These are phyloP conservation scores for Nephrocerus scutellatus DNA, from an alignment of 2,888 invertebrate species.

Conservation along the genomic window DNA sequence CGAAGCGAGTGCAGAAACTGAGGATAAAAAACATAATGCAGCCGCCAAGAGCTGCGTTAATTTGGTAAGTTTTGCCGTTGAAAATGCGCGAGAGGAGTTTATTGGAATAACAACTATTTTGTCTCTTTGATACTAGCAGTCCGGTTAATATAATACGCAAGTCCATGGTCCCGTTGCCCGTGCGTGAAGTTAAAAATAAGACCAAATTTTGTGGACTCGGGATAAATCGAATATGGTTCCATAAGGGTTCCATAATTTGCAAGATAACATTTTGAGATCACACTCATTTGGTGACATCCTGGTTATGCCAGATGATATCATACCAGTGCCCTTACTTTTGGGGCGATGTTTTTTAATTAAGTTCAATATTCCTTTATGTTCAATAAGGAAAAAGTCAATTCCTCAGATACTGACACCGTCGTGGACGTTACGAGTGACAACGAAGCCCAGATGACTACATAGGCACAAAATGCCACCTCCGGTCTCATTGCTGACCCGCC, in stretches of 20 bases:
- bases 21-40: conserved; percentile 3
- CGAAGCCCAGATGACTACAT: too few relatives aligned
- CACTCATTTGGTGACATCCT: conserved; percentile 3
- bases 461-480: too few relatives aligned
- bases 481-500: too few relatives aligned
- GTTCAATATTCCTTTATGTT: conserved; percentile 4
- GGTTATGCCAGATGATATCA: conserved; percentile 6
- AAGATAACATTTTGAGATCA: conserved; percentile 5
- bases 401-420: too few relatives aligned
- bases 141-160: conserved; percentile 10
- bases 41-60: conserved; percentile 7
- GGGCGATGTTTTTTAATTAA: conserved; percentile 4
- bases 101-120: conserved; percentile 12
- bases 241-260: conserved; percentile 2
- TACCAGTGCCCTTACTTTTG: conserved; percentile 10
- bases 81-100: conserved; percentile 7
- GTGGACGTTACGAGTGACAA: too few relatives aligned
- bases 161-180: conserved; percentile 8
- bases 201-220: conserved; percentile 7
- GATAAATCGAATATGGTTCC: conserved; percentile 8
- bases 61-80: conserved; percentile 8
- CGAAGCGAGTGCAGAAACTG: conserved; percentile 6
- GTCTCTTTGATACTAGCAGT: conserved; percentile 9
- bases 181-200: conserved; percentile 7
- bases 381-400: conserved; percentile 1